Evolutionary conservation across 2,797 vertebrate genomes (phyloP).

Genomic region (Halcyon badia): DNA sequence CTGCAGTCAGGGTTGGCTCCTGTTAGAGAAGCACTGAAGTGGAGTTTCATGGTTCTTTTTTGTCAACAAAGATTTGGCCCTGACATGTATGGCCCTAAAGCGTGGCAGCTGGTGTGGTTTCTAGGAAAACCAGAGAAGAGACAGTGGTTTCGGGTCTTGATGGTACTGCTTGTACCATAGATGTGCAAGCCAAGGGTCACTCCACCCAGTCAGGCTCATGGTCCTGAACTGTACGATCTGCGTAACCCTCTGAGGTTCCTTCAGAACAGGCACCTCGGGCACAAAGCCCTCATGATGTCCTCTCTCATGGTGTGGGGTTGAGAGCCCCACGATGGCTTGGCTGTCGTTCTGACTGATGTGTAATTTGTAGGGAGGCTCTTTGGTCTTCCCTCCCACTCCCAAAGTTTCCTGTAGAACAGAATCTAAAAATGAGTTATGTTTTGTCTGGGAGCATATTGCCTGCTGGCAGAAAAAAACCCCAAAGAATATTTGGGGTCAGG

Average conservation of each 20-base stretch:
- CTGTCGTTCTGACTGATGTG: background rate
- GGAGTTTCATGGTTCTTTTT: background rate
- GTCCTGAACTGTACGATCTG: background rate
- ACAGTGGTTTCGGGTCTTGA: background rate
- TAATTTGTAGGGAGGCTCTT: background rate
- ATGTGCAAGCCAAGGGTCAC: background rate
- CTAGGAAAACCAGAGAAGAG: background rate
- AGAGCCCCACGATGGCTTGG: background rate
- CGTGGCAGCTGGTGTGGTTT: fast-evolving
- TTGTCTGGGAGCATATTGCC: background rate
- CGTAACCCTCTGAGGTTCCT: background rate
- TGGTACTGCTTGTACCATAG: background rate
- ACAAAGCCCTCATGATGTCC: background rate
- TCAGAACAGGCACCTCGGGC: background rate
- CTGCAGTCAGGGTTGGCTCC: background rate
- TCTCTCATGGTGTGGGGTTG: background rate
- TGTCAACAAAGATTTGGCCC: background rate
- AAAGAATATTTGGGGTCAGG: background rate
- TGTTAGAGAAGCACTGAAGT: background rate
- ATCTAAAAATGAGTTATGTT: background rate
- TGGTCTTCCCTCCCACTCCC: background rate
- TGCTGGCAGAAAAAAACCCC: background rate
- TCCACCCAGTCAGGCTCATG: fast-evolving
- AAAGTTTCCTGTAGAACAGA: background rate
- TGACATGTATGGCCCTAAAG: background rate